These are phyloP conservation scores for Eupsittula cactorum DNA, from an alignment of 2,113 vertebrate genomes.

Conservation along the genomic window DNA sequence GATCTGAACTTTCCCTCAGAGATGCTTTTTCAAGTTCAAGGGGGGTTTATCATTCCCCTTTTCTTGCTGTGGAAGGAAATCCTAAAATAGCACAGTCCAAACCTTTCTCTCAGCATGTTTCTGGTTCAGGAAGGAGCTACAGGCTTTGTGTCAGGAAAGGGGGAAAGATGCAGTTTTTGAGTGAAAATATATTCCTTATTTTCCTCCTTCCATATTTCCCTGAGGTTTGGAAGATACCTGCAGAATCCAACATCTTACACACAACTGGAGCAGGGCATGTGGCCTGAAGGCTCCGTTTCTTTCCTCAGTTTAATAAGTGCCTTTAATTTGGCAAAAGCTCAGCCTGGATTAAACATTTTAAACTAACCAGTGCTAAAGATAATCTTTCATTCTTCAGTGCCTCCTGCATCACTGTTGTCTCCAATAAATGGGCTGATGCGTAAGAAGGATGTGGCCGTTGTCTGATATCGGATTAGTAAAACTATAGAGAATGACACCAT, in stretches of 20 bases:
- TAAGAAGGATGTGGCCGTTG: neutral
- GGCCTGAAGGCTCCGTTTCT: neutral
- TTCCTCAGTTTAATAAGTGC: neutral
- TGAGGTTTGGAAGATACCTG: neutral
- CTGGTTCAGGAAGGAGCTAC: neutral
- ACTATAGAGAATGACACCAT: neutral
- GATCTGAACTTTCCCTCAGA: slow-evolving; percentile 22
- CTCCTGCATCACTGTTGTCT: neutral
- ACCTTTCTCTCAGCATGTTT: slow-evolving; percentile 45
- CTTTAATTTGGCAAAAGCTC: slow-evolving; percentile 11
- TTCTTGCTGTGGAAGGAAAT: slow-evolving; percentile 50
- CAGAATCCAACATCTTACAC: neutral
- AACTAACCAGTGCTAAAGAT: neutral
- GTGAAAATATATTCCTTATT: neutral
- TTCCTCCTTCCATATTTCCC: neutral
- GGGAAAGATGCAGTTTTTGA: neutral
- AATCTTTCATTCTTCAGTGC: neutral
- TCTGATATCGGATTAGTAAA: neutral
- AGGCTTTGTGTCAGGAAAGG: neutral
- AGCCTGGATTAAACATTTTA: neutral
- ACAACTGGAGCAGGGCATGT: neutral
- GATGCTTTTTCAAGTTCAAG: slow-evolving; percentile 8
- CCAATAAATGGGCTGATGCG: neutral
- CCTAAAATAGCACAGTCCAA: slow-evolving; percentile 37
- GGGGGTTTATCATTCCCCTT: neutral